These are phyloP conservation scores for Salvelinus alpinus DNA, from an alignment of 2,113 vertebrate genomes.

Conservation along the genomic window DNA sequence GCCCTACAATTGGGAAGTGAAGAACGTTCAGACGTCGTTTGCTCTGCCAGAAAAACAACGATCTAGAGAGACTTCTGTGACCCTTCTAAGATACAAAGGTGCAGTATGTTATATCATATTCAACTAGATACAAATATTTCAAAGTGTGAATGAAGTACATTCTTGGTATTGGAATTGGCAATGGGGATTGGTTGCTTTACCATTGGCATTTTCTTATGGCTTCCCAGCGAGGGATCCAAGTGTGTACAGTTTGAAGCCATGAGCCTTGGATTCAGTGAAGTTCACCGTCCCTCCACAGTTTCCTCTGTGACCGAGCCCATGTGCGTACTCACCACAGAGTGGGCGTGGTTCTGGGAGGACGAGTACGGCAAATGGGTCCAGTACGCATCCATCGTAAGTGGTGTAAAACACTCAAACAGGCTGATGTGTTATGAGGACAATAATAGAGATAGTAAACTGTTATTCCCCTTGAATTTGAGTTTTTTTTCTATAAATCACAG, in stretches of 20 bases:
- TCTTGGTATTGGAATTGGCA: background rate
- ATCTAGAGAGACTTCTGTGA: conserved; percentile 54
- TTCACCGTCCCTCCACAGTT: too few species aligned
- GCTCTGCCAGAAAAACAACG: conserved; percentile 40
- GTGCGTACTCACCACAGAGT: conserved; percentile 46
- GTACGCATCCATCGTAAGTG: conserved; percentile 41
- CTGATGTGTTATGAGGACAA: background rate
- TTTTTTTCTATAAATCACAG: background rate
- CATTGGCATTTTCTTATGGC: background rate
- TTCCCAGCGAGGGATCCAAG: conserved; percentile 19
- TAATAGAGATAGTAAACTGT: background rate
- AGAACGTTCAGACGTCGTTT: conserved; percentile 17
- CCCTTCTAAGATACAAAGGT: conserved; percentile 43
- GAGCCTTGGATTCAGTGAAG: too few species aligned
- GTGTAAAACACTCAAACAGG: background rate
- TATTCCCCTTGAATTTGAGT: background rate
- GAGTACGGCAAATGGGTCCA: conserved; percentile 42
- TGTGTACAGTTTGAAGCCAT: conserved; percentile 11
- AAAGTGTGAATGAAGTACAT: background rate
- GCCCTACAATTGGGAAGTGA: conserved; percentile 56
- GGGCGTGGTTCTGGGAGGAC: conserved; percentile 59
- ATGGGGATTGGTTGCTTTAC: too few species aligned
- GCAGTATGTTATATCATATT: background rate
- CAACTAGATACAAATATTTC: background rate
- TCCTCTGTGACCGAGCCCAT: too few species aligned